Evolutionary conservation across 2,113 vertebrate species (phyloP), one percentile per base, ranked within the genome.

Genomic region (Salvelinus namaycush): DNA sequence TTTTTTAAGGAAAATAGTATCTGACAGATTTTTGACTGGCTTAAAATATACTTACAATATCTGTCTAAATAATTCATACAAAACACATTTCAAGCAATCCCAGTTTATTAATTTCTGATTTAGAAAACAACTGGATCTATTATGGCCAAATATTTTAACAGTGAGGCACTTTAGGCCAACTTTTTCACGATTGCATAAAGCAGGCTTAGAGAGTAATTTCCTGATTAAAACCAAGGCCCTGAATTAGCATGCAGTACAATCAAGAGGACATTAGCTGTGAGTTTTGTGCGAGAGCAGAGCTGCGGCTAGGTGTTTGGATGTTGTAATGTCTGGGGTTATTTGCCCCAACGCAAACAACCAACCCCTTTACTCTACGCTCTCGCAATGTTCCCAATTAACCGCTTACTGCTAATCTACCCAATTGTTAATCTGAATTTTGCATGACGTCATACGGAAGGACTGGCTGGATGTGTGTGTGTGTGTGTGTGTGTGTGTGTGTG

Each of bases 121-220:
- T 82, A 79, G 51, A 48, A 31, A 86, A 79, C 78, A 84, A 79
- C 59, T 70, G 76, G 49, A 68, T 79, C 78, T 44, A 48, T 74
- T 74, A 74, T 76, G 77, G 74, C 16, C 83, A 88, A 86, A 86
- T 81, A 84, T 86, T 77, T 86, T 81, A 76, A 78, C 76, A 80
- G 70, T 79, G 69, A 73, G 80, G 84, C 84, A 79, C 76, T 78
- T 66, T 66, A 66, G 39, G 39, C 39, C 39, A 44, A 44, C 3
- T 29, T 87, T 81, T 87, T 88, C 66, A 80, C 82, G 83, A 87
- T 59, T 49, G 71, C 77, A 77, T 82, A 82, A 86, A 88, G 80
- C 70, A 84, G 86, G 88, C 90, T 91, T 89, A 91, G 54, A 81
- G 73, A 59, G 51, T 54, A 31, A 74, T 86, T 85, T 85, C 54